Percentiles rank a stretch among this genome's conserved stretches.
Conservation (phyloP, 2,888 invertebrate species). For the Metalampra italica region DNA sequence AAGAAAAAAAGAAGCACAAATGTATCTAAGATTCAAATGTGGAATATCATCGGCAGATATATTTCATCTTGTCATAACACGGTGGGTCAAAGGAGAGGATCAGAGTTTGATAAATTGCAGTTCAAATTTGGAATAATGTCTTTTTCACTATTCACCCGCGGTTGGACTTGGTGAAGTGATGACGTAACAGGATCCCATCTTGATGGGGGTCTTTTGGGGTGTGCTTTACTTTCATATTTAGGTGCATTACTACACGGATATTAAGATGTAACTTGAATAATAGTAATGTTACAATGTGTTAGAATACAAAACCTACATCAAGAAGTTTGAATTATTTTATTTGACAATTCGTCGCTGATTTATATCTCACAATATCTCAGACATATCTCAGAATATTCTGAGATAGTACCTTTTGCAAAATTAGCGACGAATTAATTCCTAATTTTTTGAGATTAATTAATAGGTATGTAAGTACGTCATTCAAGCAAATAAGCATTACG, state of each 20-base stretch:
- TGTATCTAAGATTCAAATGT: conserved; percentile 52
- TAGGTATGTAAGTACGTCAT: too few relatives aligned
- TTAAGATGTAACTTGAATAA: neutral
- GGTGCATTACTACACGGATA: too few relatives aligned
- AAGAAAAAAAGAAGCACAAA: conserved; percentile 48
- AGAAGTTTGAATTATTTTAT: neutral
- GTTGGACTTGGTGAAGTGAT: conserved; percentile 53
- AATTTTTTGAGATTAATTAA: too few relatives aligned
- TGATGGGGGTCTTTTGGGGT: conserved; percentile 37
- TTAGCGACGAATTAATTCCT: too few relatives aligned
- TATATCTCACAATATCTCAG: too few relatives aligned
- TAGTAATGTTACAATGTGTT: neutral
- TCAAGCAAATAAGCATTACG: too few relatives aligned
- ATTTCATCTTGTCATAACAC: conserved; percentile 77
- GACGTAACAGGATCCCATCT: conserved; percentile 56
- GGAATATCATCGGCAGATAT: conserved; percentile 72
- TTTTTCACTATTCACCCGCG: conserved; percentile 68
- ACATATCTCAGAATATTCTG: too few relatives aligned
- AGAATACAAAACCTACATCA: too few relatives aligned
- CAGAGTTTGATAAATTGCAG: conserved; percentile 73
- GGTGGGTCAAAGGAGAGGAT: conserved; percentile 70
- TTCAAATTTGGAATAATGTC: conserved; percentile 76
- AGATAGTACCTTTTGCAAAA: too few relatives aligned
- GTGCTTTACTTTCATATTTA: conserved; percentile 2
- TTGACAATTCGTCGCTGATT: too few relatives aligned